These are phyloP conservation scores for Lasioglossum figueresi DNA, from an alignment of 2,888 invertebrate genomes.

Conservation along the genomic window DNA sequence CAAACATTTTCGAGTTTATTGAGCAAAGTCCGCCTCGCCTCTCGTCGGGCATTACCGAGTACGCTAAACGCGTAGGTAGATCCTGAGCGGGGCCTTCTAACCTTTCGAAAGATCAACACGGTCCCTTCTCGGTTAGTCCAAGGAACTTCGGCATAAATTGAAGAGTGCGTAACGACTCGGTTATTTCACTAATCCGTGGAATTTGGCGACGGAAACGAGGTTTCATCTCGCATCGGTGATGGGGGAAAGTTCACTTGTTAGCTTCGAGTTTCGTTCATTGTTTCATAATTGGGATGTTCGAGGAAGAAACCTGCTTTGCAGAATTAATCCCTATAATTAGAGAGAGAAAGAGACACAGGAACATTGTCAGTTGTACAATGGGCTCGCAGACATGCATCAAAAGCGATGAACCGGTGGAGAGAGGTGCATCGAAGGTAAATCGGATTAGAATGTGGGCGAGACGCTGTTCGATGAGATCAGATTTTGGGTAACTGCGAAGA, in stretches of 20 bases:
- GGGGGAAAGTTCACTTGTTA: constrained; percentile 11
- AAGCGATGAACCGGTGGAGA: neutral
- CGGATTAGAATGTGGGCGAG: neutral
- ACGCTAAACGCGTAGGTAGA: constrained; percentile 61
- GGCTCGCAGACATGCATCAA: neutral
- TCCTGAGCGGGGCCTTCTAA: constrained; percentile 37
- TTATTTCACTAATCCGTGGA: constrained; percentile 37
- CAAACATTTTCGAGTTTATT: constrained; percentile 69
- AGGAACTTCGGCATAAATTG: constrained; percentile 32
- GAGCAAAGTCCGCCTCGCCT: constrained; percentile 46
- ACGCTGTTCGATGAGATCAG: neutral
- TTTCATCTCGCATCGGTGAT: neutral
- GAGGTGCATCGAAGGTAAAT: neutral
- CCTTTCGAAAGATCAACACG: constrained; percentile 54
- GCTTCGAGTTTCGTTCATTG: constrained; percentile 4
- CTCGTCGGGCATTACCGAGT: constrained; percentile 43
- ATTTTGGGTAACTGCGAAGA: neutral
- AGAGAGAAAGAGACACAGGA: neutral
- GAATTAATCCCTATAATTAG: neutral
- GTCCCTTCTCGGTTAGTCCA: constrained; percentile 19
- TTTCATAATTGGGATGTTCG: neutral
- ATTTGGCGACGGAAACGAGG: constrained; percentile 4
- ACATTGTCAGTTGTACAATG: neutral
- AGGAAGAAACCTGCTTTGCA: neutral
- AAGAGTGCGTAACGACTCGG: constrained; percentile 24